Percentiles rank a stretch among this genome's conserved stretches.
Conservation (phyloP, 2,888 invertebrate genomes). For the Papilio elwesi region DNA sequence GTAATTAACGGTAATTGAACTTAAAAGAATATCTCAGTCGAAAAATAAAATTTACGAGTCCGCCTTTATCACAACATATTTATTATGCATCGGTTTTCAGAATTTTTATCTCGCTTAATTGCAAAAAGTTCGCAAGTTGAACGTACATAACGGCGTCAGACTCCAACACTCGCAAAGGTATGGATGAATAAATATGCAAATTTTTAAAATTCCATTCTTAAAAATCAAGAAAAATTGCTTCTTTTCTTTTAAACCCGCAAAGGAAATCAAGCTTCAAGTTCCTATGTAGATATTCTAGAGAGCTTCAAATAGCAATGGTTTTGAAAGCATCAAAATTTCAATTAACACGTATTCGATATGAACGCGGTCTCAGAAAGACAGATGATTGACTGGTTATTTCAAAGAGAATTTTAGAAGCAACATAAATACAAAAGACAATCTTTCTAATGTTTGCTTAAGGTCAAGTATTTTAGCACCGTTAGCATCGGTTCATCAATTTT, state of each 20-base stretch:
- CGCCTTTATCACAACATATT: slow-evolving; percentile 1
- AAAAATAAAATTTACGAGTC: slow-evolving; percentile 9
- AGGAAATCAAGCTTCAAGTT: too few relatives aligned
- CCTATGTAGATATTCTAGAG: neutral
- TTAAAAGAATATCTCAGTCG: neutral
- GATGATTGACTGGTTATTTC: slow-evolving; percentile 7
- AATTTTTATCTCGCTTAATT: slow-evolving; percentile 31
- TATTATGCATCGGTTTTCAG: slow-evolving; percentile 15
- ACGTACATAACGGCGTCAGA: neutral
- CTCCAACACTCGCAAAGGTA: too few relatives aligned
- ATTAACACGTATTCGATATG: neutral
- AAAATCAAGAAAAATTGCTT: too few relatives aligned
- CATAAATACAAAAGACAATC: neutral
- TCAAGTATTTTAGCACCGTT: slow-evolving; percentile 17
- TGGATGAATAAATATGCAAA: too few relatives aligned
- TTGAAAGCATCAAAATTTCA: neutral
- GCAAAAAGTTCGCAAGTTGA: neutral
- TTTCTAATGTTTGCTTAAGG: slow-evolving; percentile 1
- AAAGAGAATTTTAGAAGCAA: neutral
- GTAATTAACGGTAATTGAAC: neutral
- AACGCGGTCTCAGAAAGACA: neutral
- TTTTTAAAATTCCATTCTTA: too few relatives aligned
- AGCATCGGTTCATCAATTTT: slow-evolving; percentile 1
- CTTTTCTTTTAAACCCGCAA: too few relatives aligned
- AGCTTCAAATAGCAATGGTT: neutral